Conservation (phyloP, 2,797 vertebrate species). For the Mus minutoides region DNA sequence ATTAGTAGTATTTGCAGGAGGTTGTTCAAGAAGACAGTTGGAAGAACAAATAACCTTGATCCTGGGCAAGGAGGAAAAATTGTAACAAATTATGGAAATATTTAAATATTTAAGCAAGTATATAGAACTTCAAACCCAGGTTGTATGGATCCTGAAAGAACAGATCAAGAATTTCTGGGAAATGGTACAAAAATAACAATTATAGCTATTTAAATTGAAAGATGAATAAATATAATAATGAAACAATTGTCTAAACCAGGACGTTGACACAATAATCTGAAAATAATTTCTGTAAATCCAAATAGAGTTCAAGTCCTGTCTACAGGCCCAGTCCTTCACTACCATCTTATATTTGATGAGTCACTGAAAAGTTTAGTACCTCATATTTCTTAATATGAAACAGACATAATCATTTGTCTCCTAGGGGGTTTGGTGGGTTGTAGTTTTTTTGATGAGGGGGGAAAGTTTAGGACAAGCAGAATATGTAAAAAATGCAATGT, state of each 20-base stretch:
- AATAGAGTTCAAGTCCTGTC: neutral
- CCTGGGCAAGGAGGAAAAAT: neutral
- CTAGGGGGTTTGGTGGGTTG: neutral
- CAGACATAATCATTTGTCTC: neutral
- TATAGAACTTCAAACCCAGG: neutral
- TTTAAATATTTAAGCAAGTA: constrained; percentile 23
- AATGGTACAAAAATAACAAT: neutral
- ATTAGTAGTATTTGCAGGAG: neutral
- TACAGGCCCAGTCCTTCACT: neutral
- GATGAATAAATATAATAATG: constrained; percentile 26
- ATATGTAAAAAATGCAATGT: neutral
- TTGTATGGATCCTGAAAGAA: neutral
- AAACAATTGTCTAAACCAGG: neutral
- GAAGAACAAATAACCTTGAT: neutral
- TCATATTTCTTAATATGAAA: constrained; percentile 31
- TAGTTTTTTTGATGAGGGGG: neutral
- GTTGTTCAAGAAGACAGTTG: neutral
- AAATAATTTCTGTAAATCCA: neutral
- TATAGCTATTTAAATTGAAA: constrained; percentile 17
- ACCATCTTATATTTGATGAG: neutral
- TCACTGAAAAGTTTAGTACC: neutral
- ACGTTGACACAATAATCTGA: neutral
- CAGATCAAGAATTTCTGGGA: neutral
- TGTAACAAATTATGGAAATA: constrained; percentile 39
- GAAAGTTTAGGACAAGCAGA: neutral